These are phyloP conservation scores for Aphelocoma coerulescens DNA, from an alignment of 2,113 vertebrate species.

Conservation along the genomic window DNA sequence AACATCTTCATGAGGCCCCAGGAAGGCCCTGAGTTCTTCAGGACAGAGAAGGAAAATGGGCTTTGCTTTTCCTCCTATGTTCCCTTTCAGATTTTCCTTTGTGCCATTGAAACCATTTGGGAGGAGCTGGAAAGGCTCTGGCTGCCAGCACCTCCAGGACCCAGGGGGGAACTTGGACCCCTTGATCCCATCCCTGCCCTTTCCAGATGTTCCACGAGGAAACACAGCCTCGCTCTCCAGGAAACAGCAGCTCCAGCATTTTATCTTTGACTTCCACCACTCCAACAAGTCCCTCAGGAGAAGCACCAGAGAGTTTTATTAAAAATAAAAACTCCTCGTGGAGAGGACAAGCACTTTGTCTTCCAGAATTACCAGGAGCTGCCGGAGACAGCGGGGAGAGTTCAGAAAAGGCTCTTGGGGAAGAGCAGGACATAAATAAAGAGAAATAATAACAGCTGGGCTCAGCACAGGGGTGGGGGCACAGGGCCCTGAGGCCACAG, in stretches of 20 bases:
- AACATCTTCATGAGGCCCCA: fast-evolving
- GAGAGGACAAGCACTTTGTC: not conserved
- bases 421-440: not conserved
- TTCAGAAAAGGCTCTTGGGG: not conserved
- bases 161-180: not conserved
- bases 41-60: not conserved
- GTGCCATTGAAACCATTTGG: not conserved
- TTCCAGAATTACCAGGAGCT: constrained; percentile 5
- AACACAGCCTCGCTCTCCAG: not conserved
- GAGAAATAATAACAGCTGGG: not conserved
- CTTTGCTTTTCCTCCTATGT: not conserved
- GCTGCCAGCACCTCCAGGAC: not conserved
- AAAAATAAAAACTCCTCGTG: constrained; percentile 30
- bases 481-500: not conserved
- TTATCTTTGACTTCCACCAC: not conserved
- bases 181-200: not conserved
- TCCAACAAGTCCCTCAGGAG: constrained; percentile 21
- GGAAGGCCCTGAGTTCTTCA: not conserved
- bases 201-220: not conserved
- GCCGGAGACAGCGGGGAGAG: not conserved
- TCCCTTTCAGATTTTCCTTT: not conserved
- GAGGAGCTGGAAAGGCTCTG: not conserved
- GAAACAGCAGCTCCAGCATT: constrained; percentile 18
- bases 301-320: constrained; percentile 32
- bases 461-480: not conserved